Evolutionary conservation across 2,113 vertebrate genomes (phyloP), one percentile per base, ranked within the genome.

Genomic region (Benitochromis conjunctus): DNA sequence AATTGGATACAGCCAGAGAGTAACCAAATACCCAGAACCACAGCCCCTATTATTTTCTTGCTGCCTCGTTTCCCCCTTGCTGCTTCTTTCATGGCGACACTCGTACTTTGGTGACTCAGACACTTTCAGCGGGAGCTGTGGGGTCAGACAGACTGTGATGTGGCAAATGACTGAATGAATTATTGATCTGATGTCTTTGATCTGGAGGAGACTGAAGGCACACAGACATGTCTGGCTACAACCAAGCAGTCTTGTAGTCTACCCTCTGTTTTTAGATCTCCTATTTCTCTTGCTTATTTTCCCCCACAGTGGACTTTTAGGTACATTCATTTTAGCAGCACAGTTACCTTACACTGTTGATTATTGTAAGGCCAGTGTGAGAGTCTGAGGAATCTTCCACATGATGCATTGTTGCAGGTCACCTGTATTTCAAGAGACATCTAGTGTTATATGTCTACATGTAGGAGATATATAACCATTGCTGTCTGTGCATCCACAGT

Each of bases 81-180:
- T 43, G 48, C 14, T 46, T 56, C 57, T 43, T 76, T 31, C n/a
- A 2, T 3, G 11, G 60, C 80, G 43, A 51, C 66, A 38, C 80
- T 81, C 16, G n/a, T 34, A 11, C 51, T 53, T 69, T 19, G 57
- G 31, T 31, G 79, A 78, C n/a, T 58, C 53, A 87, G 71, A 84
- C 41, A 5, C 29, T 46, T 89, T 74, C 78, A 54, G 1, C 26
- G 1, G 78, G 91, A 85, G 84, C 77, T 21, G 51, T 13, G 21
- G 64, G 79, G 58, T 69, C 90, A 87, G 88, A 74, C 88, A 71
- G 88, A 86, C 85, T 86, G 81, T 41, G 71, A 88, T 79, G 81
- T 86, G 89, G 84, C 82, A 89, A 93, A 93, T 80, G 58, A 78
- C 82, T 83, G 86, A 87, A 94, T 95, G 79, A 95, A 96, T 93